A percentile compares a stretch with the other conserved stretches of the same genome.
phyloP scores from a whole-genome alignment of 2,797 vertebrate species.

The Typhlichthys eigenmanni region DNA sequence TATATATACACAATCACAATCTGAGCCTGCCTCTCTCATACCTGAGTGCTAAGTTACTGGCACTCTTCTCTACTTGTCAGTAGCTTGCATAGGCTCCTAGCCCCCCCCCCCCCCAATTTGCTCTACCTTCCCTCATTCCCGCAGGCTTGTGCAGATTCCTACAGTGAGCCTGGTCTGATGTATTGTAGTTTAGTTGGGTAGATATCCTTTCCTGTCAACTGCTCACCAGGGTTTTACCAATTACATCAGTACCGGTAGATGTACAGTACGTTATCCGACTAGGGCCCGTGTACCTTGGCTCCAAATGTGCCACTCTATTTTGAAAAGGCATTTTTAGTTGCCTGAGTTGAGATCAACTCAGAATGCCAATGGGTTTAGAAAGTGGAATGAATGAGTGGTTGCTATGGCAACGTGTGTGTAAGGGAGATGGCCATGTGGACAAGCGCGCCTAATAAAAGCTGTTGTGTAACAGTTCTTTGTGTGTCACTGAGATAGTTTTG shows the following conservation, averaged over 20 bases:
- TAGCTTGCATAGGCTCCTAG: no score
- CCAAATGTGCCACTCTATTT: no score
- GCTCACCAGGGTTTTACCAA: background rate
- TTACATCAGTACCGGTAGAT: conserved; percentile 5
- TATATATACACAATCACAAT: no score
- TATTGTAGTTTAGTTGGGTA: no score
- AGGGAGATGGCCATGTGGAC: conserved; percentile 8
- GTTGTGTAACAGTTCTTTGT: background rate
- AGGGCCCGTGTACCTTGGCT: background rate
- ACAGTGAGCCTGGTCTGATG: no score
- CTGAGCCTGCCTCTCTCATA: no score
- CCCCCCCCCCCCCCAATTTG: no score
- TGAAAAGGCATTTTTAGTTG: conserved; percentile 15
- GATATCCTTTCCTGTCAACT: background rate
- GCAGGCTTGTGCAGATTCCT: no score
- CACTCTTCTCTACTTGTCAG: no score
- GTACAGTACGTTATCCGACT: background rate
- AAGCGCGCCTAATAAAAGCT: conserved; percentile 33
- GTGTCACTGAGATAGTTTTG: conserved; percentile 12
- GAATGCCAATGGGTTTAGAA: conserved; percentile 59
- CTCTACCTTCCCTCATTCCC: no score
- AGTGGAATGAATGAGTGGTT: conserved; percentile 70
- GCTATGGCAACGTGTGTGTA: conserved; percentile 72
- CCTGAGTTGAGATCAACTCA: conserved; percentile 40
- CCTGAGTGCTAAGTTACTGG: no score